phyloP scores from a whole-genome alignment of 2,888 invertebrate species.

The Amphimallon solstitiale region DNA sequence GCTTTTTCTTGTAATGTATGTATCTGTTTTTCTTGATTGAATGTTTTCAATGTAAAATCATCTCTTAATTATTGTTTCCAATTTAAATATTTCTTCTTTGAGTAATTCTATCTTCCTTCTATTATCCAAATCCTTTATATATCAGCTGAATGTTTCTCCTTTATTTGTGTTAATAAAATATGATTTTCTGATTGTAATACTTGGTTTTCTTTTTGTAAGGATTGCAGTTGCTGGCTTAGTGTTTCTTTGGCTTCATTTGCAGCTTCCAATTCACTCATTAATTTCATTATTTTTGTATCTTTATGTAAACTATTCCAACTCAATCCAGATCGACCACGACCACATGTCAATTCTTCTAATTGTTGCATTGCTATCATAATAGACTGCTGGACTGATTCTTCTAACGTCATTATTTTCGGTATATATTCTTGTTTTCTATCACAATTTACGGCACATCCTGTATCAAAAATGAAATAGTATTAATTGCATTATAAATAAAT shows the following conservation, averaged over 20 bases:
- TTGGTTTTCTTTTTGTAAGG: conserved; percentile 84
- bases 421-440: too few species aligned
- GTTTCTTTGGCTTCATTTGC: conserved; percentile 85
- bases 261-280: conserved; percentile 74
- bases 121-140: conserved; percentile 73
- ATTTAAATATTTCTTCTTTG: conserved; percentile 86
- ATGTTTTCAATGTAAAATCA: conserved; percentile 84
- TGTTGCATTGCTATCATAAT: too few species aligned
- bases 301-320: conserved; percentile 65
- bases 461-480: not conserved
- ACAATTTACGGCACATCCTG: too few species aligned
- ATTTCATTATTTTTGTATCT: conserved; percentile 67
- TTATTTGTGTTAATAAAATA: conserved; percentile 72
- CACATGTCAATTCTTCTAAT: too few species aligned
- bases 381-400: too few species aligned
- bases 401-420: conserved; percentile 93
- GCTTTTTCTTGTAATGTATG: conserved; percentile 81
- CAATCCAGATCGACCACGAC: conserved; percentile 68
- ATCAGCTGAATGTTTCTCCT: conserved; percentile 69
- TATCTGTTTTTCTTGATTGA: conserved; percentile 84
- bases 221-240: conserved; percentile 81
- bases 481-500: too few species aligned
- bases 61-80: conserved; percentile 89
- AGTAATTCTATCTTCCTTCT: conserved; percentile 84
- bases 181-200: conserved; percentile 79